Evolutionary conservation across 2,888 invertebrate genomes (phyloP).

Genomic region (Stenchaetothrips biformis): DNA sequence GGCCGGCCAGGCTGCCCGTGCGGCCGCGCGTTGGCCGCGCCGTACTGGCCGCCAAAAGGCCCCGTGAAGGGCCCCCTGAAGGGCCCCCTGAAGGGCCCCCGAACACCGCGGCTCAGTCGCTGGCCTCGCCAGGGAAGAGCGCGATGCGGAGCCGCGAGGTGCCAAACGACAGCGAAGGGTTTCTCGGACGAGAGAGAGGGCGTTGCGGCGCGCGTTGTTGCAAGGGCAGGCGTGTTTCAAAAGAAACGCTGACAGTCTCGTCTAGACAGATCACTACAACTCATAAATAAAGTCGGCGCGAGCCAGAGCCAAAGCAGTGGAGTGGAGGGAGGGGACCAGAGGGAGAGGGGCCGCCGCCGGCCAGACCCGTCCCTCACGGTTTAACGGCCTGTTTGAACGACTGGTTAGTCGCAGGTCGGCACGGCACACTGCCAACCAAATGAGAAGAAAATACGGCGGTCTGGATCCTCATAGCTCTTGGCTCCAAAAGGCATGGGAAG

Average conservation of each 20-base stretch:
- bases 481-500: no score
- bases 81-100: neutral
- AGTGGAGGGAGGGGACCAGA: no score
- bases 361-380: neutral
- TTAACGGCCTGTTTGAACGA: conserved; percentile 5
- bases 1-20: neutral
- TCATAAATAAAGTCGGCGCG: conserved; percentile 18
- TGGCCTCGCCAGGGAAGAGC: no score
- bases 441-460: no score
- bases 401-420: neutral
- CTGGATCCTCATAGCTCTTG: no score
- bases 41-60: neutral
- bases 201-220: neutral
- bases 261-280: conserved; percentile 18
- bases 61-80: neutral
- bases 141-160: no score
- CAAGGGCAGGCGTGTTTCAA: neutral
- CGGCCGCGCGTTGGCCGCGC: neutral
- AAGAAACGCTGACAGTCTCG: conserved; percentile 15
- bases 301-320: neutral
- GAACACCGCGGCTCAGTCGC: neutral
- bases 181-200: neutral
- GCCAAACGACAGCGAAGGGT: no score
- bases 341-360: no score
- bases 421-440: neutral